These are phyloP conservation scores for Monopis laevigella DNA, from an alignment of 2,888 invertebrate species.

Conservation along the genomic window DNA sequence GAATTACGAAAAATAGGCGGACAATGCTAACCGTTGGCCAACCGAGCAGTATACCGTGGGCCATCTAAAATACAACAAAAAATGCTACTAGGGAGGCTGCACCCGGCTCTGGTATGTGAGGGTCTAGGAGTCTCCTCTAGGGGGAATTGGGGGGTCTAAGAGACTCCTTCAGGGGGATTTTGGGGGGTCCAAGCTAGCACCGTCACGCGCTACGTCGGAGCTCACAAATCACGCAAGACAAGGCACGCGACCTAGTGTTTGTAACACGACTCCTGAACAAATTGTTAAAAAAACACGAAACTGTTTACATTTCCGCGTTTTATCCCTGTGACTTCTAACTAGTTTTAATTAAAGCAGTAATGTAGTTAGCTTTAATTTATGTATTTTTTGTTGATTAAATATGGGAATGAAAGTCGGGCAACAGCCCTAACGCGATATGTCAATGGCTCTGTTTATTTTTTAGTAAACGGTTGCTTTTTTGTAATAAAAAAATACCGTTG, in stretches of 20 bases:
- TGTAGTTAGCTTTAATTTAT: too few species aligned
- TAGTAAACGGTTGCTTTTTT: constrained; percentile 43
- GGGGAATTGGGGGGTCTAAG: constrained; percentile 27
- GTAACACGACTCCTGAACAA: constrained; percentile 25
- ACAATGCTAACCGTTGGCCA: too few species aligned
- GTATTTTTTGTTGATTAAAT: too few species aligned
- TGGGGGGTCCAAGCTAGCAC: constrained; percentile 23
- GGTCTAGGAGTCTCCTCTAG: constrained; percentile 38
- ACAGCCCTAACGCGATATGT: constrained; percentile 40
- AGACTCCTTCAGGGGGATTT: constrained; percentile 4
- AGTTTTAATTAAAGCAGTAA: constrained; percentile 18
- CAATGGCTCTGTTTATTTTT: constrained; percentile 57
- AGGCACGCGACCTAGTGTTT: constrained; percentile 39
- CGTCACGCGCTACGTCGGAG: constrained; percentile 55
- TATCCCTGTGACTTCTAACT: too few species aligned
- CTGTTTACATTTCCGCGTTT: constrained; percentile 21
- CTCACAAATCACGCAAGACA: constrained; percentile 58
- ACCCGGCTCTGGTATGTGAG: constrained; percentile 49
- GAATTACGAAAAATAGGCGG: too few species aligned
- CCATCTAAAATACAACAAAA: too few species aligned
- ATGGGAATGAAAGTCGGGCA: constrained; percentile 10
- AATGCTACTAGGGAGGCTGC: too few species aligned
- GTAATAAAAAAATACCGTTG: constrained; percentile 49
- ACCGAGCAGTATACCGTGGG: too few species aligned
- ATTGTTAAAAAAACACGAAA: constrained; percentile 17